Base-by-base conservation (phyloP, 1,140 invertebrate genomes). In the Drosophila mojavensis region DNA sequence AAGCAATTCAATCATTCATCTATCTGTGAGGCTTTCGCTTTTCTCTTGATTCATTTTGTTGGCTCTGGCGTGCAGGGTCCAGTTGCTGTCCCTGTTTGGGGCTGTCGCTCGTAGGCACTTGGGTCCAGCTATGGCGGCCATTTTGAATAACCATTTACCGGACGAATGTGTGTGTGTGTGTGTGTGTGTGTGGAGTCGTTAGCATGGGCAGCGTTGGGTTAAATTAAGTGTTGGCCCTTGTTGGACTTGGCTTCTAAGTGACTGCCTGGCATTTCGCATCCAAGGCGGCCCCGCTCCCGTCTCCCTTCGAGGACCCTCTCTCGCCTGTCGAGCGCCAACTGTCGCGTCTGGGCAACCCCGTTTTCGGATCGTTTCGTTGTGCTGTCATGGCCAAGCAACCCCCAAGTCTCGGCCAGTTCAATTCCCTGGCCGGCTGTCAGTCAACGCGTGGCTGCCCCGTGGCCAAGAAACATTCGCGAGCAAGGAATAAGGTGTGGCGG, bases 391-490 rank as follows among this genome's bases (percentile, higher is more conserved):
- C 17, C 41, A 24, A 17, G 50, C 50, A 39, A 11, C 20, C 41
- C 26, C 66, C 47, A 51, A 43, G 47, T 61, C 73, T 63, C 24
- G 59, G 65, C 45, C 80, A 68, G 62, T 51, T 61, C 71, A 75
- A 63, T 69, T 70, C 71, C 75, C 68, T 64, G 64, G 73, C 53
- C 63, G 81, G 53, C 78, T 84, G 81, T 80, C 81, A 85, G 73
- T 84, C 81, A 84, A 68, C 66, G 77, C 62, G 72, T 75, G 72
- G 72, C 78, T 81, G 72, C 62, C 77, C 78, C 72, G 59, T 81
- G 78, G 78, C 67, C 71, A 30, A 24, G 20, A 24, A 24, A 24
- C 20, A 24, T 24, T 24, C 20, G 20, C 20, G 20, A 24, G 20
- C 20, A 24, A 33, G 33, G 50, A 62, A 4, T 11, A 39, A 24